Evolutionary conservation across 1,140 invertebrate species (phyloP), one percentile per base, ranked within the genome.

Genomic region (Brachionus calyciflorus): DNA sequence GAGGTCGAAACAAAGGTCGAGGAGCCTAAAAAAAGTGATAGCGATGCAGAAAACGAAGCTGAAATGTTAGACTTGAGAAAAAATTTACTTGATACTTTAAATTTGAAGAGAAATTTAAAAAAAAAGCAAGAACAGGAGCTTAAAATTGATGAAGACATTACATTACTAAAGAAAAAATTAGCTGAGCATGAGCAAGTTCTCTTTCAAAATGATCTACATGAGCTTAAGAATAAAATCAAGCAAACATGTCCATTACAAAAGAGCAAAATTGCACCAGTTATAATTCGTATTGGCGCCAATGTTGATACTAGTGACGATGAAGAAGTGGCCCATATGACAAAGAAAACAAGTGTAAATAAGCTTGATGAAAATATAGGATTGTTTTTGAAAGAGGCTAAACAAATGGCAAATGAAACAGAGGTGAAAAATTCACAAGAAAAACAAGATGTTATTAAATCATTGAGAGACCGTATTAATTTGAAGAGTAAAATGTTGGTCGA

Each of bases 371-470:
- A 26, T 26, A 33, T 51, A 9, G 69, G 51, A 1, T n/a, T 51
- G 4, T 73, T 73, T 73, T 41, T 73, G 28, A 21, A 53, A 2
- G 30, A 73, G 40, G 69, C 69, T 5, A 73, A 73, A 41, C 7
- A 73, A 14, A 12, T 73, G 28, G 37, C 69, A 12, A 49, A 3
- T 14, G 28, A 73, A 55, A 19, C n/a, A 2, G 69, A 49, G 44
- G 10, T 70, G 5, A 70, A 9, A 37, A 73, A 73, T n/a, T 44
- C 49, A 28, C 44, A 40, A 37, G 69, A 49, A 19, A 73, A 49
- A 40, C 33, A 73, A 14, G 69, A 73, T 30, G 24, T 73, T 3
- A 73, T 73, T 3, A 73, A 55, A 40, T 51, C 46, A 6, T 46
- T 73, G 7, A 49, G 69, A 33, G 69, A 73, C 40, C 4, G 51